Evolutionary conservation across 2,888 invertebrate genomes (phyloP).

Genomic region (Orthosia gothica): DNA sequence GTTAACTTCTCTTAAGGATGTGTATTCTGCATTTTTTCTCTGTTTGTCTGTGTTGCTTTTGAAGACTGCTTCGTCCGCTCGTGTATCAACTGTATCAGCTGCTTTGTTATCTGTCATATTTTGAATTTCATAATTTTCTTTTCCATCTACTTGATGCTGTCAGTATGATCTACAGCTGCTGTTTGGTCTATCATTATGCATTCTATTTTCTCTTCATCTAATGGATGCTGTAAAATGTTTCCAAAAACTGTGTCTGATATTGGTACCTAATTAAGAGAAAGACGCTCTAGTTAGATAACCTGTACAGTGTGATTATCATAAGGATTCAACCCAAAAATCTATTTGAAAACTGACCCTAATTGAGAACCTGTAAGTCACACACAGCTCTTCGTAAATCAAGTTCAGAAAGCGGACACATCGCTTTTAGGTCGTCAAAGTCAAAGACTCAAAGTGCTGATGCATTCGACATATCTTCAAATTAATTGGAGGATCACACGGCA

Average conservation of each 20-base stretch:
- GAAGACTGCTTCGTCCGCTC: neutral
- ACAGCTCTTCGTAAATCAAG: slow-evolving; percentile 26
- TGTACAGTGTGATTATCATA: neutral
- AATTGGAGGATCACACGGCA: slow-evolving; percentile 63
- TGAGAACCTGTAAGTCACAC: slow-evolving; percentile 7
- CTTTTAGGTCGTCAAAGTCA: slow-evolving; percentile 28
- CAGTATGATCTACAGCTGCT: too few relatives aligned
- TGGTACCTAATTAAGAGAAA: neutral
- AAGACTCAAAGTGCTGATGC: slow-evolving; percentile 27
- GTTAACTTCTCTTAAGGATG: slow-evolving; percentile 18
- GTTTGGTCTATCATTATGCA: too few relatives aligned
- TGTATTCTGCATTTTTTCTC: slow-evolving; percentile 1
- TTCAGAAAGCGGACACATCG: slow-evolving; percentile 39
- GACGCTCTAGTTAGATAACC: neutral
- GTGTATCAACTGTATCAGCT: neutral
- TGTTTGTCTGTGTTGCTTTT: neutral
- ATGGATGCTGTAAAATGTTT: neutral
- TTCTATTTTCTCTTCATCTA: too few relatives aligned
- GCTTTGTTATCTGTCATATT: neutral
- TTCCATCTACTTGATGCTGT: neutral
- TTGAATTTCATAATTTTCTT: neutral
- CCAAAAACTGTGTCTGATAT: neutral
- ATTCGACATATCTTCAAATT: slow-evolving; percentile 60
- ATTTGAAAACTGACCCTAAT: slow-evolving; percentile 13
- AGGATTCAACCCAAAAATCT: neutral